A percentile compares a stretch with the other conserved stretches of the same genome.
Conservation (phyloP, 2,797 vertebrate genomes). For the Intellagama lesueurii region DNA sequence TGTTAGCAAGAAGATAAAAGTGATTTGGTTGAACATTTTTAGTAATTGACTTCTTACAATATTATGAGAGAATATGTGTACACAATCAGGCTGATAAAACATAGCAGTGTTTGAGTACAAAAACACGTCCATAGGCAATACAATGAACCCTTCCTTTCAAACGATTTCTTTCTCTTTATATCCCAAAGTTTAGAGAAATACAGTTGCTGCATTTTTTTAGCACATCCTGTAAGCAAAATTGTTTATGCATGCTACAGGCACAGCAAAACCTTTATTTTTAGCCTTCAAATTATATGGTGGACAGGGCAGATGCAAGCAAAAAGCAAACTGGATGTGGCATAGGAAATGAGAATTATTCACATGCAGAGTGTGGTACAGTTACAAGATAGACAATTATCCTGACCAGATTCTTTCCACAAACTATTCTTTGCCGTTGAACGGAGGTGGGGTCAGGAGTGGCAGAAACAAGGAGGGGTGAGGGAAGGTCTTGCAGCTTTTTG, state of each 20-base stretch:
- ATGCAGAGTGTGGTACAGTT: slow-evolving; percentile 30
- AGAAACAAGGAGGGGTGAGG: slow-evolving; percentile 8
- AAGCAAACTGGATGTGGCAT: slow-evolving; percentile 36
- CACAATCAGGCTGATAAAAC: slow-evolving; percentile 13
- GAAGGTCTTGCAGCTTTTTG: slow-evolving; percentile 36
- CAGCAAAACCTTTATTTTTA: slow-evolving; percentile 67
- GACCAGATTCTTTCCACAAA: slow-evolving; percentile 45
- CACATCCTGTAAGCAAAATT: slow-evolving; percentile 37
- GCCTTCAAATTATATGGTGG: slow-evolving; percentile 65
- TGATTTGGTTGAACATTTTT: neutral
- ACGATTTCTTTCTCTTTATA: slow-evolving; percentile 22
- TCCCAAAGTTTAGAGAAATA: slow-evolving; percentile 15
- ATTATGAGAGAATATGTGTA: slow-evolving; percentile 6
- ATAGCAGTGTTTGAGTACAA: neutral
- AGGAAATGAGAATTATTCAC: slow-evolving; percentile 36
- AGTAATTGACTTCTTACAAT: neutral
- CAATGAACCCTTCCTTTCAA: slow-evolving; percentile 13
- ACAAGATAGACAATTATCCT: slow-evolving; percentile 53
- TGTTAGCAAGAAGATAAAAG: slow-evolving; percentile 13
- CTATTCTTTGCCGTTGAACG: slow-evolving; percentile 44
- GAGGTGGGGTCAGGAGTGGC: neutral
- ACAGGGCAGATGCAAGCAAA: slow-evolving; percentile 62
- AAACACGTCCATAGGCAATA: neutral
- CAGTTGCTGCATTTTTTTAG: slow-evolving; percentile 44
- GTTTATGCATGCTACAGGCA: slow-evolving; percentile 43